phyloP scores from a whole-genome alignment of 1,140 invertebrate genomes.

The Zaprionus taronus region DNA sequence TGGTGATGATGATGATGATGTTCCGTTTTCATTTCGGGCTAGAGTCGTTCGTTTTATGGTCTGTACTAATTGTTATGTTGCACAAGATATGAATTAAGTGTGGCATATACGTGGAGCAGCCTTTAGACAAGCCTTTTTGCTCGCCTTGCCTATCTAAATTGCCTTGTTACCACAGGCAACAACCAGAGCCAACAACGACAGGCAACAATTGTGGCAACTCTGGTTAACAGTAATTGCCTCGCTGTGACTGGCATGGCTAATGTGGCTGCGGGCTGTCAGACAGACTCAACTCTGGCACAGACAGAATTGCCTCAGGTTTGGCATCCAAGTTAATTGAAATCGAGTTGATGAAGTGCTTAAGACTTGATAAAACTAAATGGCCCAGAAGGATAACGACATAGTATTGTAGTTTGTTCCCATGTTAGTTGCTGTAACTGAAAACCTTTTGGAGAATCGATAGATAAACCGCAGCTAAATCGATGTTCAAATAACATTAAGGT shows the following conservation, averaged over 20 bases:
- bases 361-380: constrained; percentile 36
- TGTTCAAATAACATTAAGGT: constrained; percentile 60
- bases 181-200: constrained; percentile 1
- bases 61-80: constrained; percentile 77
- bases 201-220: constrained; percentile 48
- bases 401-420: not conserved
- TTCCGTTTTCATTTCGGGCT: constrained; percentile 15
- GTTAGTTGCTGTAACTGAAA: constrained; percentile 18
- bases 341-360: constrained; percentile 38
- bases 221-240: constrained; percentile 64
- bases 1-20: constrained; percentile 19
- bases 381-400: not conserved
- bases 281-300: not conserved
- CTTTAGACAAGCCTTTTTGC: constrained; percentile 25
- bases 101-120: constrained; percentile 26
- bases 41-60: constrained; percentile 56
- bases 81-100: constrained; percentile 80
- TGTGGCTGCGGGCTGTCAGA: constrained; percentile 14
- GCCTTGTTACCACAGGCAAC: constrained; percentile 46
- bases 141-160: constrained; percentile 72
- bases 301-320: constrained; percentile 24
- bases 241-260: constrained; percentile 64
- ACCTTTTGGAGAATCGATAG: constrained; percentile 63
- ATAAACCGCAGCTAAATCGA: constrained; percentile 60
- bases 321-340: constrained; percentile 65